These are phyloP conservation scores for Hermaeophaga mercurialis DNA, from an alignment of 2,888 invertebrate species.

Conservation along the genomic window DNA sequence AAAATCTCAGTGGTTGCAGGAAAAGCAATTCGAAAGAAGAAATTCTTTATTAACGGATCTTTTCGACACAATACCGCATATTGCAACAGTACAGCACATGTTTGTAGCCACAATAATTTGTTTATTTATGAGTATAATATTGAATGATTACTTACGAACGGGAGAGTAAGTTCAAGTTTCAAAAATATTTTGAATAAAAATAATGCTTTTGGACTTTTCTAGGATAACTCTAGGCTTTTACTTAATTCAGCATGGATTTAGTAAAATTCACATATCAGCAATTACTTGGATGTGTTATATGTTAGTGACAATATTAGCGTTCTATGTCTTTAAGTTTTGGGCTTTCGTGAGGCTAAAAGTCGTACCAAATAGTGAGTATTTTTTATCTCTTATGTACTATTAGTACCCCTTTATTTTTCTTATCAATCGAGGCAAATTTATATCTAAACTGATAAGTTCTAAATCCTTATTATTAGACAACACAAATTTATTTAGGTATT, in stretches of 20 bases:
- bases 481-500: no score
- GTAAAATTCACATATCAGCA: constrained; percentile 64
- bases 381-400: no score
- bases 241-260: constrained; percentile 65
- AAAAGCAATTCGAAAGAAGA: constrained; percentile 71
- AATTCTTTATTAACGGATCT: constrained; percentile 83
- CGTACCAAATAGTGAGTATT: constrained; percentile 52
- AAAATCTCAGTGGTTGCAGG: constrained; percentile 54
- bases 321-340: constrained; percentile 60
- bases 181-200: no score
- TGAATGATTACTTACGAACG: constrained; percentile 73
- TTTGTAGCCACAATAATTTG: constrained; percentile 78
- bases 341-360: constrained; percentile 49
- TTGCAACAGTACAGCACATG: constrained; percentile 83
- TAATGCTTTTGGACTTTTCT: constrained; percentile 41
- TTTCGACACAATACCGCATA: constrained; percentile 72
- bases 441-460: no score
- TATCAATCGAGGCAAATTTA: no score
- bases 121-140: constrained; percentile 72
- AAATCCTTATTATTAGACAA: no score
- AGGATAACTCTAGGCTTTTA: constrained; percentile 64
- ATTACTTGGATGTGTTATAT: constrained; percentile 63
- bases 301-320: constrained; percentile 55
- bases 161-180: constrained; percentile 68
- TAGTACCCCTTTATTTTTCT: no score